phyloP scores from a whole-genome alignment of 2,797 vertebrate species.

The Platyrinchus mystaceus region DNA sequence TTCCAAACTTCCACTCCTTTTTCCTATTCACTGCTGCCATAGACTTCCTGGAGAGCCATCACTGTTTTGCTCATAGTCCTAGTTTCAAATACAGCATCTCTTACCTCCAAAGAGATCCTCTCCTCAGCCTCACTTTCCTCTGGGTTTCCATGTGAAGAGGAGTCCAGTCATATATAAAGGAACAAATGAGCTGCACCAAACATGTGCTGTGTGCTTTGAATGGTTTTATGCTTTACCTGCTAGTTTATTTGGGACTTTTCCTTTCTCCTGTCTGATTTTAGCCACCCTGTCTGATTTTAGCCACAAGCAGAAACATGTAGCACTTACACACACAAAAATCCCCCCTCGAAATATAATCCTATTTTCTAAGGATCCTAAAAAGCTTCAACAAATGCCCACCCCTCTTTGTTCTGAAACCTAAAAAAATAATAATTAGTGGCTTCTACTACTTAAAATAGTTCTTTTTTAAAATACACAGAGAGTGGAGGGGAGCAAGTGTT shows the following conservation, averaged over 20 bases:
- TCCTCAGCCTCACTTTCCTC: not conserved
- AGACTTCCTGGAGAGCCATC: not conserved
- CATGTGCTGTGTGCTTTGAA: not conserved
- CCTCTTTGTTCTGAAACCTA: not conserved
- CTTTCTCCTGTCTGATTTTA: not conserved
- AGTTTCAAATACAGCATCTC: not conserved
- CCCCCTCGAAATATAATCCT: not conserved
- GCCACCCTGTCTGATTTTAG: not conserved
- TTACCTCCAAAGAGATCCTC: not conserved
- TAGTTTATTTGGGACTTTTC: not conserved
- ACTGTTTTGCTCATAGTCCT: not conserved
- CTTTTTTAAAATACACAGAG: not conserved
- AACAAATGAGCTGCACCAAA: not conserved
- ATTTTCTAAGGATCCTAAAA: not conserved
- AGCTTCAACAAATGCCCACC: not conserved
- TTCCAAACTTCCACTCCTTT: not conserved
- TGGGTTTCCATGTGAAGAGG: not conserved
- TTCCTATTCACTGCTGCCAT: not conserved
- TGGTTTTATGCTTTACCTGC: not conserved
- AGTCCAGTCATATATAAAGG: rapidly evolving
- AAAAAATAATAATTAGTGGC: not conserved
- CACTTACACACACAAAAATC: not conserved
- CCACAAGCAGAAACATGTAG: not conserved
- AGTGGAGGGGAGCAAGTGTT: not conserved
- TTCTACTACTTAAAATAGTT: constrained; percentile 19